Conservation (phyloP, 37 sponge, comb jelly and placozoan genomes). For the Chondrosia reniformis region DNA sequence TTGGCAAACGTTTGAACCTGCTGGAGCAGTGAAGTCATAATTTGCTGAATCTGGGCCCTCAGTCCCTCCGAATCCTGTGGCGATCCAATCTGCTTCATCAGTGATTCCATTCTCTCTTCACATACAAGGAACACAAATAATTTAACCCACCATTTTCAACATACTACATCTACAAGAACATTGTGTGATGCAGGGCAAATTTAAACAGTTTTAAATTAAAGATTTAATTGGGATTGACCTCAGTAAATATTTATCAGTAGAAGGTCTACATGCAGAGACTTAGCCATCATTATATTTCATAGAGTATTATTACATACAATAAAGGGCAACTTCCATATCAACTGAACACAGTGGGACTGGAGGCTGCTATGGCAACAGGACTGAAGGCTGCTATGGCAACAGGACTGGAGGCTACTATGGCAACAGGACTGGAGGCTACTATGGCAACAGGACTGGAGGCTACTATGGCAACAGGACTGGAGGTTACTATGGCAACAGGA, state of each 20-base stretch:
- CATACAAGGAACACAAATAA: not conserved
- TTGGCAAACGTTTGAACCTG: not conserved
- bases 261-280: no score
- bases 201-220: not conserved
- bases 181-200: not conserved
- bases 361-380: no score
- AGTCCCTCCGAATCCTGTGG: not conserved
- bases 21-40: not conserved
- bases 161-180: not conserved
- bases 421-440: no score
- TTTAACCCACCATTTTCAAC: no score
- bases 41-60: not conserved
- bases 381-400: no score
- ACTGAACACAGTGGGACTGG: no score
- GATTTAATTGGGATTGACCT: not conserved
- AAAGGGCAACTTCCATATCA: no score
- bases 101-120: not conserved
- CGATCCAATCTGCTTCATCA: not conserved
- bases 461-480: not conserved
- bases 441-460: not conserved
- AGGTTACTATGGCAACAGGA: not conserved
- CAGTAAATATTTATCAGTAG: no score
- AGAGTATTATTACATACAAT: no score
- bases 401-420: no score
- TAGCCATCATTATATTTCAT: no score